Base-by-base conservation (phyloP, 2,888 invertebrate genomes). In the Odontocolon sp. region DNA sequence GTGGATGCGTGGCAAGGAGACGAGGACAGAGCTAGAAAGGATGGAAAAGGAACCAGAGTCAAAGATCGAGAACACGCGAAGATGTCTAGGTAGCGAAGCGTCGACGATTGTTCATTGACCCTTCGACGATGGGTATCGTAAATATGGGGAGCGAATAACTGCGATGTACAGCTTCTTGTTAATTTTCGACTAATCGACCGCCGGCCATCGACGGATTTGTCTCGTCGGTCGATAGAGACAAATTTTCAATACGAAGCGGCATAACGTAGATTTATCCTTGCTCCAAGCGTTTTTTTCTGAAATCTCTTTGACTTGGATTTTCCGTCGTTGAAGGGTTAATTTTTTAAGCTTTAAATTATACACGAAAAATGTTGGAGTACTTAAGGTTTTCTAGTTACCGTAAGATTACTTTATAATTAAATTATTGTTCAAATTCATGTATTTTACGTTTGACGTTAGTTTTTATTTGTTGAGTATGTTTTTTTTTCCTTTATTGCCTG, bases 1-100 rank as follows among this genome's bases (percentile, higher is more conserved):
- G 87, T 88, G 0, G 90, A 90, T n/a, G 84, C 87, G 0, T 89
- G 89, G 89, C 88, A 88, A 31, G 88, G 88, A 0, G 89, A 89
- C 1, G 87, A 88, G 50, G 87, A 86, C 64, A 74, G 11, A 28
- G 52, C 9, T 64, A 75, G 0, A 77, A 83, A 31, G 59, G 38
- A 18, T 9, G 8, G 18, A 31, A 21, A 50, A 31, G 16, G 31
- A 4, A 11, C 8, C 6, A 3, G 45, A 36, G 40, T 18, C 33
- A 81, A 69, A 64, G 79, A 79, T n/a, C 78, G 75, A 45, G 76
- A 81, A 31, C 61, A 79, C 45, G 52, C 73, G 1, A 82, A 47
- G 26, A 75, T 45, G 5, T 81, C 85, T 81, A 86, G 86, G 85
- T 86, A 87, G 81, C 67, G 28, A 42, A 33, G 18, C 26, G 54